phyloP scores from a whole-genome alignment of 92 coral and sea anemone genomes.

The Palythoa grandiflora region DNA sequence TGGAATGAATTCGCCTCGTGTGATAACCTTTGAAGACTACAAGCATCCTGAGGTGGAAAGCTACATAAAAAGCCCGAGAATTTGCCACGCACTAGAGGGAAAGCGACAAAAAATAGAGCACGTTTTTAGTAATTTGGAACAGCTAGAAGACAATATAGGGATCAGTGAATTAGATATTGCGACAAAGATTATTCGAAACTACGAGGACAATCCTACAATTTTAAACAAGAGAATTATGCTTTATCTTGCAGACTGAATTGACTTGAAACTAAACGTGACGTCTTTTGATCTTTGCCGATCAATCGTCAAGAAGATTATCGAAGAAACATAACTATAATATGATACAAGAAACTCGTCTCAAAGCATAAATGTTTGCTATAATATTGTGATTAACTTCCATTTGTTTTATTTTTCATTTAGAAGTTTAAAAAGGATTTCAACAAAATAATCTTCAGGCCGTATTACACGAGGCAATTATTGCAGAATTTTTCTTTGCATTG shows the following conservation, averaged over 20 bases:
- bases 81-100: not conserved
- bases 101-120: conserved; percentile 1
- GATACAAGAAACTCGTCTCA: no score
- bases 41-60: conserved; percentile 9
- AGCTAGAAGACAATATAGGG: conserved; percentile 24
- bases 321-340: no score
- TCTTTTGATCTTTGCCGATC: no score
- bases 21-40: conserved; percentile 62
- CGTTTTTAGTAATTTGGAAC: conserved; percentile 25
- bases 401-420: no score
- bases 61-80: not conserved
- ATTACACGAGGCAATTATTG: no score
- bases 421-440: no score
- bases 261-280: not conserved
- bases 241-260: conserved; percentile 6
- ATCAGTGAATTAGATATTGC: conserved; percentile 10
- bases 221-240: conserved; percentile 31
- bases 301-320: no score
- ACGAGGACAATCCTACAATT: not conserved
- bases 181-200: conserved; percentile 27
- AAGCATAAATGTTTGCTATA: no score
- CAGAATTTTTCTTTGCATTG: no score
- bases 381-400: no score
- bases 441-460: no score
- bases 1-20: conserved; percentile 50